Conservation (phyloP, 2,888 invertebrate genomes). For the Hedya salicella region DNA sequence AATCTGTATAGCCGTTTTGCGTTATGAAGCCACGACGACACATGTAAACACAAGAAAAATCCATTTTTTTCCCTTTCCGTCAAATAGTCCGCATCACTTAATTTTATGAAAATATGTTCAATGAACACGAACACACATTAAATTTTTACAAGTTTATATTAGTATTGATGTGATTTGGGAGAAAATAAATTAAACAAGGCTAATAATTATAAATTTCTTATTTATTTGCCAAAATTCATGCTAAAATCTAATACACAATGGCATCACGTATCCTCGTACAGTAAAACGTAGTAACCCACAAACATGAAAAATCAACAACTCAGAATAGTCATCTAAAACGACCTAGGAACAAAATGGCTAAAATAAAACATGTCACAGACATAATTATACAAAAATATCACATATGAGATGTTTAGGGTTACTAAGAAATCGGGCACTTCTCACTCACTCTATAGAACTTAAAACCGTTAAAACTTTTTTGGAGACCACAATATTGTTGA, state of each 20-base stretch:
- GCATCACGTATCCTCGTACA: slow-evolving; percentile 54
- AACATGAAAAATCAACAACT: slow-evolving; percentile 48
- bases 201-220: slow-evolving; percentile 57
- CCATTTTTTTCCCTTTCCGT: no score
- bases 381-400: slow-evolving; percentile 59
- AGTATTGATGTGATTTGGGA: neutral
- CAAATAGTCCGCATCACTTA: no score
- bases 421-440: slow-evolving; percentile 29
- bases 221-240: slow-evolving; percentile 69
- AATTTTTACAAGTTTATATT: no score
- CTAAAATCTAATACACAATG: slow-evolving; percentile 63
- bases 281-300: slow-evolving; percentile 45
- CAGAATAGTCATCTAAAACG: slow-evolving; percentile 53
- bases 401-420: slow-evolving; percentile 52
- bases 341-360: slow-evolving; percentile 61
- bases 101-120: no score
- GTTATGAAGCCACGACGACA: no score
- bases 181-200: slow-evolving; percentile 10
- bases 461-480: no score
- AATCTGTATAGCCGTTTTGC: no score
- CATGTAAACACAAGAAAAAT: no score
- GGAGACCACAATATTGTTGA: no score
- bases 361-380: slow-evolving; percentile 46
- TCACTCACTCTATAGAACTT: no score
- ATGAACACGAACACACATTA: no score